Evolutionary conservation across 1,140 invertebrate genomes (phyloP).

Genomic region (Homarus americanus): DNA sequence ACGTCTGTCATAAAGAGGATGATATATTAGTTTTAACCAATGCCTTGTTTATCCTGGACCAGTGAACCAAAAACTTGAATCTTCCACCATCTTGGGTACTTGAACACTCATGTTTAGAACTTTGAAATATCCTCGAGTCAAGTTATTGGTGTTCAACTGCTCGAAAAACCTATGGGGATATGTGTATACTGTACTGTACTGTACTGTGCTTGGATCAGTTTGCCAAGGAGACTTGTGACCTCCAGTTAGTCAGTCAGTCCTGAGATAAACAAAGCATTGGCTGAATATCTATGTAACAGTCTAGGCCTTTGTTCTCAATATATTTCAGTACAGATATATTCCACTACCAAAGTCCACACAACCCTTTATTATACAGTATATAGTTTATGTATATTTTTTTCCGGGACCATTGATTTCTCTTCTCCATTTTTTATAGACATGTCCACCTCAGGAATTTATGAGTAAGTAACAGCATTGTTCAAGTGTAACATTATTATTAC

Average conservation of each 20-base stretch:
- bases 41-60: not conserved
- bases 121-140: too few species aligned
- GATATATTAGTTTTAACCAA: not conserved
- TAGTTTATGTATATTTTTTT: not conserved
- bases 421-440: not conserved
- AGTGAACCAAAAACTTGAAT: too few species aligned
- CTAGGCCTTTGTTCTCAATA: not conserved
- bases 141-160: too few species aligned
- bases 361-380: not conserved
- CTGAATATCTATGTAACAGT: not conserved
- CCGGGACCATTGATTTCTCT: not conserved
- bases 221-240: too few species aligned
- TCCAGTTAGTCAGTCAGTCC: too few species aligned
- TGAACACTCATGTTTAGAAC: too few species aligned
- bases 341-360: not conserved
- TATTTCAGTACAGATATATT: not conserved
- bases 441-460: slow-evolving; percentile 15
- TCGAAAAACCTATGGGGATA: too few species aligned
- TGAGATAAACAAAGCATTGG: not conserved
- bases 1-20: not conserved
- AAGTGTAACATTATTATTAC: not conserved
- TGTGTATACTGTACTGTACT: too few species aligned
- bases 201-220: too few species aligned
- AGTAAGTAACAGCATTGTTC: slow-evolving; percentile 3
- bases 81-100: too few species aligned